Conservation (phyloP, 2,888 invertebrate genomes). For the Erebia ligea region DNA sequence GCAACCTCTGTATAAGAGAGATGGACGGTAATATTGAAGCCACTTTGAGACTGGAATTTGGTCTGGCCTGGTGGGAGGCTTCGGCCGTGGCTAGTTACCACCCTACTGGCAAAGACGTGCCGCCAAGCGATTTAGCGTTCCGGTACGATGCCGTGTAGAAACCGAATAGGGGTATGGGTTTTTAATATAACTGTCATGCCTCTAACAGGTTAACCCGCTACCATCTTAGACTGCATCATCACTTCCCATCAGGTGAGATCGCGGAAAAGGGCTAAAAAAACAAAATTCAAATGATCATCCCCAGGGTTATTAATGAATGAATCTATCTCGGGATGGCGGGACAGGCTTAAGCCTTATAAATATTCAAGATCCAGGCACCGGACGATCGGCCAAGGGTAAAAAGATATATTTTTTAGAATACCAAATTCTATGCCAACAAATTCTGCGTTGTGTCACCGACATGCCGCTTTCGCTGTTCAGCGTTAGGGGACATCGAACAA, state of each 20-base stretch:
- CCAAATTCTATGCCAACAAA: slow-evolving; percentile 7
- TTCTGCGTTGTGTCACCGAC: slow-evolving; percentile 18
- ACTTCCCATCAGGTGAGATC: no score
- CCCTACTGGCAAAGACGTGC: no score
- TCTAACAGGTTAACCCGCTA: no score
- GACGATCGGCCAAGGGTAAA: slow-evolving; percentile 55
- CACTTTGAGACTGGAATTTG: slow-evolving; percentile 8
- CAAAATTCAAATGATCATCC: slow-evolving; percentile 23
- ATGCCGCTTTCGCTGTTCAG: slow-evolving; percentile 14
- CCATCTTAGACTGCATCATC: no score
- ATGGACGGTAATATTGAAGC: not conserved
- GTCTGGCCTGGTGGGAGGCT: no score
- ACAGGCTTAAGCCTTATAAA: slow-evolving; percentile 54
- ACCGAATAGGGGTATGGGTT: no score
- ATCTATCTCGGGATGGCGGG: slow-evolving; percentile 7
- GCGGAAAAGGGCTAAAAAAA: no score
- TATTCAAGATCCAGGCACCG: slow-evolving; percentile 59
- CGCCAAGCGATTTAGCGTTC: no score
- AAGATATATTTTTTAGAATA: slow-evolving; percentile 51
- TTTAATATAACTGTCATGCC: no score
- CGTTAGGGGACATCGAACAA: slow-evolving; percentile 29
- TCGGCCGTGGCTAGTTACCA: no score
- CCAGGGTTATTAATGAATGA: slow-evolving; percentile 25
- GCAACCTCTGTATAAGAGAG: no score
- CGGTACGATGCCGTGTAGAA: no score